Conservation (phyloP, 2,888 invertebrate genomes). For the Gonocerus acuteangulatus region DNA sequence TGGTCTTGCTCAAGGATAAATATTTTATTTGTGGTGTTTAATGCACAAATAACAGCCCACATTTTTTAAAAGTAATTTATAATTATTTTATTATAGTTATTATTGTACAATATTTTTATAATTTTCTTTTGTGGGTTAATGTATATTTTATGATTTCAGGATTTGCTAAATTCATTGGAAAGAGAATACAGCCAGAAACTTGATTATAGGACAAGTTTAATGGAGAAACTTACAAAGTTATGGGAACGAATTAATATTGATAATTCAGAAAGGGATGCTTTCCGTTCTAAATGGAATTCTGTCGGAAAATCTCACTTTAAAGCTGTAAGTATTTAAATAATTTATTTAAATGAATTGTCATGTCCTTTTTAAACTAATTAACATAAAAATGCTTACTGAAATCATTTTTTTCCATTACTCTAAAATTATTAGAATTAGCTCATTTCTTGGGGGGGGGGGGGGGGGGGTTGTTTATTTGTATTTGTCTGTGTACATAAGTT, state of each 20-base stretch:
- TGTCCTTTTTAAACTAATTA: background rate
- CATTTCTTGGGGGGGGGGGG: no score
- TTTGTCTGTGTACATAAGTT: no score
- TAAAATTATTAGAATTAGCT: no score
- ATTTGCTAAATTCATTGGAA: background rate
- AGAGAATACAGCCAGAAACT: background rate
- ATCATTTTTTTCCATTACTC: no score
- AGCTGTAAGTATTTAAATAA: constrained; percentile 38
- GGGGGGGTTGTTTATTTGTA: no score
- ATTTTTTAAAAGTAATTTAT: background rate
- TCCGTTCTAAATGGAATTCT: constrained; percentile 55
- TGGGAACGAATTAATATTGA: constrained; percentile 71
- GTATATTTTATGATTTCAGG: no score
- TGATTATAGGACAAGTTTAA: constrained; percentile 43
- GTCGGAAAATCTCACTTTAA: constrained; percentile 48
- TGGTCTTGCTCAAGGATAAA: no score
- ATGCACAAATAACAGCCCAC: background rate
- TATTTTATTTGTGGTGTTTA: no score
- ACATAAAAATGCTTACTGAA: no score
- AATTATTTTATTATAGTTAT: background rate
- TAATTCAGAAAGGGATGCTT: constrained; percentile 54
- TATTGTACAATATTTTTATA: background rate
- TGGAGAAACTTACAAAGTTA: constrained; percentile 54
- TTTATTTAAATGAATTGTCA: background rate
- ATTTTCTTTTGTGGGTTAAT: no score